Conservation (phyloP, 2,888 invertebrate species). For the Prenolepis imparis region DNA sequence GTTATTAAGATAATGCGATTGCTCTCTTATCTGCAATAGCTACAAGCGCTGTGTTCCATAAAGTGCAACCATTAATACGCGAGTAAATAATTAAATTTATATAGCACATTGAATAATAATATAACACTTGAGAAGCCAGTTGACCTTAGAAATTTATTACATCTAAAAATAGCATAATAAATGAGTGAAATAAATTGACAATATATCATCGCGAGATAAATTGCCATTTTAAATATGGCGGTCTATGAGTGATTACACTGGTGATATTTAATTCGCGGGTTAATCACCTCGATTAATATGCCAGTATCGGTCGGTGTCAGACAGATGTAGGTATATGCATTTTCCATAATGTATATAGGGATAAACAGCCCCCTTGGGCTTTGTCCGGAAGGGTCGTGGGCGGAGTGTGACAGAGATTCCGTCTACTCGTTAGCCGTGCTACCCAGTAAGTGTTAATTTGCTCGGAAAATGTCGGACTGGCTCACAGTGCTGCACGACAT, state of each 20-base stretch:
- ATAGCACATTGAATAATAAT: neutral
- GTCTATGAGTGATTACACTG: constrained; percentile 52
- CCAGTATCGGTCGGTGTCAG: constrained; percentile 62
- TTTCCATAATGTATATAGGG: constrained; percentile 78
- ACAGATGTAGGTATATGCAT: constrained; percentile 60
- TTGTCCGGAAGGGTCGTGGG: constrained; percentile 46
- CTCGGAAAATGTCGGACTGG: constrained; percentile 64
- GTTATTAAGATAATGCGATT: neutral
- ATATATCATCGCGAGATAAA: constrained; percentile 79
- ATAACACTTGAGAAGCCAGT: neutral
- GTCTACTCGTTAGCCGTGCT: constrained; percentile 75
- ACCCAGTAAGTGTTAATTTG: constrained; percentile 67
- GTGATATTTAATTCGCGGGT: constrained; percentile 82
- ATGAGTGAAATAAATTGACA: neutral
- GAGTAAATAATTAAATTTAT: neutral
- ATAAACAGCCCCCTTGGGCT: constrained; percentile 74
- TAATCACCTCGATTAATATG: constrained; percentile 83
- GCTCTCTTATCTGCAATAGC: neutral
- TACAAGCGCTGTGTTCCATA: no score
- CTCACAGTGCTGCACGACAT: constrained; percentile 43
- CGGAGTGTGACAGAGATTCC: constrained; percentile 52
- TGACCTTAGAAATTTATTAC: neutral
- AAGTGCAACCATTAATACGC: neutral
- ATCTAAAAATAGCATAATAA: neutral
- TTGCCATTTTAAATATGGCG: constrained; percentile 71